Percentiles rank a stretch among this genome's conserved stretches.
Conservation (phyloP, 2,888 invertebrate genomes). For the Chalcosyrphus nemorum region DNA sequence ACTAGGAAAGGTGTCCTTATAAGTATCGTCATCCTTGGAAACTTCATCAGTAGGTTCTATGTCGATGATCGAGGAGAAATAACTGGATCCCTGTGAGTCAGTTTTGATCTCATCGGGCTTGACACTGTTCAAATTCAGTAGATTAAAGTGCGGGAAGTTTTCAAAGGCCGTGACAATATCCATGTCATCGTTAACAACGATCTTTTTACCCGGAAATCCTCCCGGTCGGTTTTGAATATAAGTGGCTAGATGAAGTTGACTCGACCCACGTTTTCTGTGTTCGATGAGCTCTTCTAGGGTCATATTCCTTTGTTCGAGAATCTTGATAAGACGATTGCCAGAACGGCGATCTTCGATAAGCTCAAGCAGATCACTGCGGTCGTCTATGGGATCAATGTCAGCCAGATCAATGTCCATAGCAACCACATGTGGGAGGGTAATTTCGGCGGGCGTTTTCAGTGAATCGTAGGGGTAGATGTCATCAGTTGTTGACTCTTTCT, state of each 20-base stretch:
- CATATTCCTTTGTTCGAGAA: constrained; percentile 90
- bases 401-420: constrained; percentile 74
- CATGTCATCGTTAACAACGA: constrained; percentile 82
- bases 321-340: constrained; percentile 86
- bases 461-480: constrained; percentile 66
- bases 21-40: constrained; percentile 82
- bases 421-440: constrained; percentile 45
- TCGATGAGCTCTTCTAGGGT: constrained; percentile 89
- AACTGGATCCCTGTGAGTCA: constrained; percentile 83
- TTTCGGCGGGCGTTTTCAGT: too few species aligned
- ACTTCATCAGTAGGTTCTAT: constrained; percentile 82
- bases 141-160: constrained; percentile 83
- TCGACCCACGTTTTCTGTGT: constrained; percentile 90
- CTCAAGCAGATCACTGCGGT: constrained; percentile 85
- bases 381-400: constrained; percentile 78
- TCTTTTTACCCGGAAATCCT: constrained; percentile 82
- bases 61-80: constrained; percentile 83
- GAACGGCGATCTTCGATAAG: constrained; percentile 86
- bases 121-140: constrained; percentile 81
- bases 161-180: constrained; percentile 85
- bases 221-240: constrained; percentile 84
- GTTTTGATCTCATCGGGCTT: constrained; percentile 82
- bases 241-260: constrained; percentile 90
- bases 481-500: constrained; percentile 56
- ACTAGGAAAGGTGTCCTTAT: constrained; percentile 61